Conservation (phyloP, 2,113 vertebrate species). For the Phylloscopus trochilus region DNA sequence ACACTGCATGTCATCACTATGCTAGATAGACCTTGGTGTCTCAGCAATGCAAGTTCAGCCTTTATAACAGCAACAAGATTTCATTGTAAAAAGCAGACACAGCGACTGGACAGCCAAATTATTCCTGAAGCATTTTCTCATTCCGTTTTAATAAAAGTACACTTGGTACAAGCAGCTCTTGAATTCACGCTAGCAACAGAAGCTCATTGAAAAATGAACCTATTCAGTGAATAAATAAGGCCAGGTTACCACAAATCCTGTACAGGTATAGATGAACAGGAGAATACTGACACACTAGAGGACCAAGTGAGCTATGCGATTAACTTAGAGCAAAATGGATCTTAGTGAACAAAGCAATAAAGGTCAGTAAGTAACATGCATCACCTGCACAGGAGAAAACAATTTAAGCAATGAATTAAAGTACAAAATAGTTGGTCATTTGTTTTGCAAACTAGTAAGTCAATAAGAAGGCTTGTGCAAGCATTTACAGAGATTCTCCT, state of each 20-base stretch:
- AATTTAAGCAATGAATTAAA: background rate
- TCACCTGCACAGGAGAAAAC: background rate
- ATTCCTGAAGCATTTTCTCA: conserved; percentile 9
- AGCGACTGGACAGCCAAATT: background rate
- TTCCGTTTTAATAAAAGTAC: background rate
- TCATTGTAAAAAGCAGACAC: background rate
- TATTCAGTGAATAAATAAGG: background rate
- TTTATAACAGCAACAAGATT: background rate
- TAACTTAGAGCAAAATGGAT: background rate
- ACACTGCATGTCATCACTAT: background rate
- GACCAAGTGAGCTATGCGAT: background rate
- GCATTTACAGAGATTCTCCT: background rate
- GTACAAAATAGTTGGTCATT: background rate
- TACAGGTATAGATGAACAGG: background rate
- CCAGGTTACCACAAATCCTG: background rate
- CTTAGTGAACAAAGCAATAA: background rate
- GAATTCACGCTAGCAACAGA: background rate
- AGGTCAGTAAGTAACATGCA: background rate
- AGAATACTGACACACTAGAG: background rate
- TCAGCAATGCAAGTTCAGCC: background rate
- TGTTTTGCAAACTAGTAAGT: background rate
- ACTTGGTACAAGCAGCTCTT: background rate
- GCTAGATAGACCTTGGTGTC: background rate
- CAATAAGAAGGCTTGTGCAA: background rate
- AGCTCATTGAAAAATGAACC: background rate